Percentiles rank a stretch among this genome's conserved stretches.
Evolutionary conservation across 2,113 vertebrate genomes (phyloP).

Genomic region (Tringa solitaria): DNA sequence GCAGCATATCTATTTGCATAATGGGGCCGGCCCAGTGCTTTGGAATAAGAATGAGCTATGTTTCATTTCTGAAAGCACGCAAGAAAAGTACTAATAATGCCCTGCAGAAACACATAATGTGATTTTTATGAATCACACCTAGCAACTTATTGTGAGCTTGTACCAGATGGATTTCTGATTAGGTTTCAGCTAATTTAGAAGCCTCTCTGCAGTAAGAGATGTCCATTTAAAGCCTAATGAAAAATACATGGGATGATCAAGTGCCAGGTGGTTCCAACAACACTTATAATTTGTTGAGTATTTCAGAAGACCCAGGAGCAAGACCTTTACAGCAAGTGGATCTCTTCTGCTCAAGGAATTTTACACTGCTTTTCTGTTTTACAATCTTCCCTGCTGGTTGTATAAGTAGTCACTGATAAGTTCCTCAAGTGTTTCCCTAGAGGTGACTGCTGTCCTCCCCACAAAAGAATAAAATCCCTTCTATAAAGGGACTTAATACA

Average conservation of each 20-base stretch:
- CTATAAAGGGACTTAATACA: background rate
- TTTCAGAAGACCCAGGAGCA: background rate
- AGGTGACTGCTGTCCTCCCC: background rate
- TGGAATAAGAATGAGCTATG: background rate
- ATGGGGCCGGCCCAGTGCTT: background rate
- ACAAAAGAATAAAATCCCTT: background rate
- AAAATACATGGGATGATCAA: background rate
- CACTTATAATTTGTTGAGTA: background rate
- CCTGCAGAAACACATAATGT: background rate
- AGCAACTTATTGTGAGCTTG: background rate
- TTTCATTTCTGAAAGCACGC: background rate
- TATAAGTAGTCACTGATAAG: background rate
- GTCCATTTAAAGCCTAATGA: conserved; percentile 6
- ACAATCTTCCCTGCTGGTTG: background rate
- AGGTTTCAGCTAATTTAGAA: conserved; percentile 16
- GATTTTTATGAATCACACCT: conserved; percentile 20
- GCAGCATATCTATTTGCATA: background rate
- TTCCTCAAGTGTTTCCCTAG: background rate
- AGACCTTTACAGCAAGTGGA: background rate
- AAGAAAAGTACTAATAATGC: conserved; percentile 9
- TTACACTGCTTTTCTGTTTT: background rate
- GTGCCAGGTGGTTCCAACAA: background rate
- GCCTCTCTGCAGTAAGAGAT: background rate
- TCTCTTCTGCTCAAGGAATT: background rate
- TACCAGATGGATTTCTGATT: background rate